phyloP scores from a whole-genome alignment of 2,888 invertebrate species.

The Epirrhoe tristata region DNA sequence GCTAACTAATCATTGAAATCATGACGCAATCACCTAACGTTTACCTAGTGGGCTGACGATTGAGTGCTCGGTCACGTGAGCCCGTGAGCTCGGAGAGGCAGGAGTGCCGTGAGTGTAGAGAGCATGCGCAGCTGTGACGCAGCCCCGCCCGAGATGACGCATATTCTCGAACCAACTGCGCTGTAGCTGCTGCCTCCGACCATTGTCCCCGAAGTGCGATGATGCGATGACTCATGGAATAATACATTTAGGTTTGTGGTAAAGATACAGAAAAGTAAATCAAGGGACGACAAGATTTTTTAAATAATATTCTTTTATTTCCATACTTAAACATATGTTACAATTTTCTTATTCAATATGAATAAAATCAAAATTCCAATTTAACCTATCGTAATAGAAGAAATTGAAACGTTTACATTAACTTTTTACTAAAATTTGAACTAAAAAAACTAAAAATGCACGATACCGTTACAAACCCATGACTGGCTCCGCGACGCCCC shows the following conservation, averaged over 20 bases:
- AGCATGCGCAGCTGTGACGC: conserved; percentile 50
- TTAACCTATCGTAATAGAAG: conserved; percentile 66
- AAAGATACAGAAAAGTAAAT: conserved; percentile 72
- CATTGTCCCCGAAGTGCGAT: conserved; percentile 67
- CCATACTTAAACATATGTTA: conserved; percentile 84
- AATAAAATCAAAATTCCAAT: conserved; percentile 80
- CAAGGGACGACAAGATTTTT: conserved; percentile 64
- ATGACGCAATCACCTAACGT: conserved; percentile 70
- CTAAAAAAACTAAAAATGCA: conserved; percentile 80
- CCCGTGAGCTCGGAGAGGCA: conserved; percentile 56
- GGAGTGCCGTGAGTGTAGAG: conserved; percentile 58
- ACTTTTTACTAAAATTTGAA: conserved; percentile 52
- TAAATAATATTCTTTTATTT: conserved; percentile 72
- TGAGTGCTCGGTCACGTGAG: conserved; percentile 66
- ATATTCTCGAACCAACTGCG: conserved; percentile 62
- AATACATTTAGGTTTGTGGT: conserved; percentile 78
- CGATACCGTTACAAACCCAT: conserved; percentile 86
- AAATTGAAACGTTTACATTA: conserved; percentile 75
- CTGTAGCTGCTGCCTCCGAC: conserved; percentile 56
- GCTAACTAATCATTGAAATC: conserved; percentile 55
- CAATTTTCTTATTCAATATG: conserved; percentile 83
- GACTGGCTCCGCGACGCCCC: conserved; percentile 86
- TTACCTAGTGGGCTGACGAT: conserved; percentile 85
- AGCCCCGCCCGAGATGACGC: conserved; percentile 48
- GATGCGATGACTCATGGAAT: conserved; percentile 81